Base-by-base conservation (phyloP, 2,888 invertebrate genomes). In the Caradrina clavipalpis region DNA sequence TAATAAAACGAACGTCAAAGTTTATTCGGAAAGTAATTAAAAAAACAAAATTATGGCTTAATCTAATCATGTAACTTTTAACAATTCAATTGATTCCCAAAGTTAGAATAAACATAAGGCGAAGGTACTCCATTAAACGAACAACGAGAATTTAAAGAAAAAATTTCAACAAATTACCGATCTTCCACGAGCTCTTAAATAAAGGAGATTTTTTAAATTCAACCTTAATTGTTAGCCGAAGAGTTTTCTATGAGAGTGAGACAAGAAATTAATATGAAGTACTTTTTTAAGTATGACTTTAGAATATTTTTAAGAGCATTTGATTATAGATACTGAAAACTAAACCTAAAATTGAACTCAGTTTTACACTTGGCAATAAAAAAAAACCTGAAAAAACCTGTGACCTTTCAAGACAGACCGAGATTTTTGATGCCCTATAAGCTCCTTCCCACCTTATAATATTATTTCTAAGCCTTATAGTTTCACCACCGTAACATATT, bases 111-210 rank as follows among this genome's bases (percentile, higher is more conserved):
- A 95, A 95, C 90, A 93, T 88, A 89, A 91, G 83, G 78, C 81
- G 31, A 22, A 57, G 61, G 91, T 87, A 92, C 93, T 95, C 93
- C 90, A 94, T 94, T 93, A 94, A 92, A 89, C 90, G 93, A 89
- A 93, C 93, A 93, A 90, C 79, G 91, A 89, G 76, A 87, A 90
- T 89, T 93, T 92, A 89, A 88, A 91, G 93, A 93, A 93, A 93
- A 93, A 93, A 93, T 91, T 94, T 91, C 87, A 89, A 93, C 93
- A 92, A 95, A 95, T 95, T 95, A 93, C 93, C 92, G 91, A 91
- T 92, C 90, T 89, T 87, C 85, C 86, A 87, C 72, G 78, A 77
- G 79, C 80, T 90, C 90, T 93, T 92, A 92, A 92, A 92, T 91
- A 93, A 93, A 91, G 89, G 89, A 88, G 88, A 88, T 88, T 90